Base-by-base conservation (phyloP, 2,113 vertebrate genomes). In the Azemiops feae region DNA sequence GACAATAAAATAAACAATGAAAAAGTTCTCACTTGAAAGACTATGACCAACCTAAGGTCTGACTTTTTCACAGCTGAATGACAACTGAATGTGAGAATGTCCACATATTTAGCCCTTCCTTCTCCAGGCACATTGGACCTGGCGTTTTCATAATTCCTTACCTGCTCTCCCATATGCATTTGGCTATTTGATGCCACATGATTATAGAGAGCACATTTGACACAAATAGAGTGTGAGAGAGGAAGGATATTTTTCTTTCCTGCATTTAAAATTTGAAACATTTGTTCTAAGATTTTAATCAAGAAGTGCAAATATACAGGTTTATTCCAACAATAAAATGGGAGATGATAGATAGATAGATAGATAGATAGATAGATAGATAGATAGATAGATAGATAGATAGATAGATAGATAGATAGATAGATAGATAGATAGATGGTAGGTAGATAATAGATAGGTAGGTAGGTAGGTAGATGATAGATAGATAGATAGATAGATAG, bases 281-380 rank as follows among this genome's bases (percentile, higher is more conserved):
- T 69, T 55, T 88, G 14, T 30, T 81, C 39, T 27, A 64, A 60
- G n/a, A 89, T 23, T 53, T 93, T 90, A 81, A 74, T 18, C 69
- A 81, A 16, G n/a, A 81, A 81, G 18, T 81, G 69, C n/a, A 81
- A 81, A 39, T n/a, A 81, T 81, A 20, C n/a, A 81, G 30, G 34
- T 20, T 81, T 39, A 39, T 74, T 39, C 16, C n/a, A 39, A 74
- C n/a, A 39, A 39, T 64, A 64, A 64, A 64, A 12, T 64, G 11
- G 60, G 47, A 50, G 47, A 8, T 47, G 47, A n/a, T n/a, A 14
- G 69, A 7, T 20, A 18, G 34, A 5, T 69, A 23, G 23, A 58
- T 57, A 23, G 55, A 57, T 57, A 14, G 55, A 57, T 57, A 23
- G 22, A 7, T 58, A 9, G 57, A 25, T 58, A 25, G 23, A n/a